Base-by-base conservation (phyloP, 1,140 invertebrate species). In the Pseudomyrmex sp. region DNA sequence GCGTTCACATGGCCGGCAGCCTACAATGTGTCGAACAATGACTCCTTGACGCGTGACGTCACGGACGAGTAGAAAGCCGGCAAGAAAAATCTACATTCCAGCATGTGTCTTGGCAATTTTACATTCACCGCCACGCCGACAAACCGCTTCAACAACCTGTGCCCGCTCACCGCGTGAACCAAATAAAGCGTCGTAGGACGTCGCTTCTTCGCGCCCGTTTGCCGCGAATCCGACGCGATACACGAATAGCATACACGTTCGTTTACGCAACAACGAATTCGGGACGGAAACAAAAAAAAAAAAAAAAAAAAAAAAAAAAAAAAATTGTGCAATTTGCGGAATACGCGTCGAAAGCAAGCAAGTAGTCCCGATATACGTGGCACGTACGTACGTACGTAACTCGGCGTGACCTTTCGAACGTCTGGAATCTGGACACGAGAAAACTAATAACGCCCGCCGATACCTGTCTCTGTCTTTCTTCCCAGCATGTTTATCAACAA, bases 61-160 rank as follows among this genome's bases (percentile, higher is more conserved):
- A 88, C 72, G 63, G n/a, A 52, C 66, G 58, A 54, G 54, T 90
- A 90, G 89, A 90, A 90, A 90, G 89, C 83, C 66, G 72, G 48
- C 61, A 52, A 83, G 84, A 90, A 90, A 90, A 90, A 90, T 88
- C 84, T 66, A 88, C 84, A 90, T 90, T 90, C 89, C 88, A 86
- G 89, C 86, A 85, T 82, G 86, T 79, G 84, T 86, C 84, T 82
- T 58, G 76, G 56, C 80, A 85, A 72, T 87, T 89, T 89, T 84
- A 88, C 86, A 88, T 86, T 90, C 84, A 82, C 88, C 85, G 56
- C 52, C 79, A 75, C 35, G 63, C 20, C 46, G 82, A 26, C 74
- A 48, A 65, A 56, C 44, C 52, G 68, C 82, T 69, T 35, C 35
- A 48, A 48, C 35, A 46, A 59, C 66, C 79, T 65, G 35, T 7